A percentile compares a stretch with the other conserved stretches of the same genome.
These are phyloP conservation scores for Rhabditophanes sp. DNA, from an alignment of 2,888 invertebrate species.

Conservation along the genomic window DNA sequence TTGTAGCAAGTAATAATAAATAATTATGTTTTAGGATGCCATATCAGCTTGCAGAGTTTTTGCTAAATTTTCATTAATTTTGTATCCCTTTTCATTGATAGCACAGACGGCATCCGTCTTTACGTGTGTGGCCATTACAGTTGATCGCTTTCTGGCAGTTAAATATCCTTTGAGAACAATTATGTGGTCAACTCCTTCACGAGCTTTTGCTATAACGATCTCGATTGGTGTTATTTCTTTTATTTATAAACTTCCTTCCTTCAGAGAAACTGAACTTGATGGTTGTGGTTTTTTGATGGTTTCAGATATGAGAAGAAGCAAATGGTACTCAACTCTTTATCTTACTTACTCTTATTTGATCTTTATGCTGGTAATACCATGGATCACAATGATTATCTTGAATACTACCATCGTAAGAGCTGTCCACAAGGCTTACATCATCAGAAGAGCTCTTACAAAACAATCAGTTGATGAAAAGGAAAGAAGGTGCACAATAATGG, in stretches of 20 bases:
- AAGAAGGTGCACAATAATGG: slow-evolving; percentile 38
- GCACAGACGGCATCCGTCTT: slow-evolving; percentile 35
- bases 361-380: slow-evolving; percentile 26
- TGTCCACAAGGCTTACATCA: slow-evolving; percentile 24
- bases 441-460: slow-evolving; percentile 17
- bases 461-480: slow-evolving; percentile 21
- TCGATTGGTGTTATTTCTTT: slow-evolving; percentile 23
- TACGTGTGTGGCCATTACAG: slow-evolving; percentile 40
- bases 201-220: slow-evolving; percentile 17
- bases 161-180: slow-evolving; percentile 33
- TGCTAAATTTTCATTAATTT: slow-evolving; percentile 29
- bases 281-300: slow-evolving; percentile 25
- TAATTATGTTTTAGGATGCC: neutral
- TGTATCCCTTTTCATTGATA: slow-evolving; percentile 31
- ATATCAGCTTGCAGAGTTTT: slow-evolving; percentile 41
- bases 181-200: slow-evolving; percentile 28
- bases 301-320: slow-evolving; percentile 20
- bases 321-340: neutral
- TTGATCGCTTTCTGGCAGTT: slow-evolving; percentile 35
- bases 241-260: slow-evolving; percentile 27
- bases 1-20: neutral
- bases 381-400: slow-evolving; percentile 30
- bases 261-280: slow-evolving; percentile 27
- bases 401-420: slow-evolving; percentile 29
- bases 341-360: slow-evolving; percentile 20